Conservation (phyloP, 2,888 invertebrate genomes). For the Eupithecia abbreviata region DNA sequence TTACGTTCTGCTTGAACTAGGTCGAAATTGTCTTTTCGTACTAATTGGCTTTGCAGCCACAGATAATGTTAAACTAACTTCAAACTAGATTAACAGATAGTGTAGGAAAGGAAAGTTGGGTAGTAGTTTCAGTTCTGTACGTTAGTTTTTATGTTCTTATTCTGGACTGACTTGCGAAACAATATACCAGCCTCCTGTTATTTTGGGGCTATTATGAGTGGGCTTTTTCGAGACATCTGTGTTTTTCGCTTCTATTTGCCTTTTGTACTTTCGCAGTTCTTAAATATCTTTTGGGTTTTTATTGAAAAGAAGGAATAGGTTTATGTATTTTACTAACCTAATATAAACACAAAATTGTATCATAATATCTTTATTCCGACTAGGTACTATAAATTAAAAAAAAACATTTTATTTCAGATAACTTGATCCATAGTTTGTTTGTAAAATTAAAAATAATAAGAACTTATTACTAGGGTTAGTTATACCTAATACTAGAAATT, state of each 20-base stretch:
- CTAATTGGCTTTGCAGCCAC: not conserved
- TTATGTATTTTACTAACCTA: not conserved
- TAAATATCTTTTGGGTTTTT: not conserved
- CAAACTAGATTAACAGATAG: not conserved
- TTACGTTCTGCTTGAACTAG: not conserved
- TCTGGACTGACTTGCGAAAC: conserved; percentile 61
- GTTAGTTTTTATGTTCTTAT: conserved; percentile 50
- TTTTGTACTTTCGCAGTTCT: not conserved
- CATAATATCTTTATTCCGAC: no score
- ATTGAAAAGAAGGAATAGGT: not conserved
- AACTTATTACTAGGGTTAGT: no score
- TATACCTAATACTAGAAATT: no score
- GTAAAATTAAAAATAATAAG: no score
- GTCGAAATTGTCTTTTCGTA: not conserved
- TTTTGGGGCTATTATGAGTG: conserved; percentile 13
- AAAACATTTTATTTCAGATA: no score
- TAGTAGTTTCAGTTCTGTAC: conserved; percentile 5
- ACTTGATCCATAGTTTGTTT: no score
- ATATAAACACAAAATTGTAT: no score
- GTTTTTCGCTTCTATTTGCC: conserved; percentile 9
- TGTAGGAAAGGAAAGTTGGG: not conserved
- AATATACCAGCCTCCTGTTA: conserved; percentile 15
- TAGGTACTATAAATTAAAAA: no score
- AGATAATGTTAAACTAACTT: not conserved
- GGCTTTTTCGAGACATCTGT: conserved; percentile 9